phyloP scores from a whole-genome alignment of 2,113 vertebrate species.

The Hypanus sabinus region DNA sequence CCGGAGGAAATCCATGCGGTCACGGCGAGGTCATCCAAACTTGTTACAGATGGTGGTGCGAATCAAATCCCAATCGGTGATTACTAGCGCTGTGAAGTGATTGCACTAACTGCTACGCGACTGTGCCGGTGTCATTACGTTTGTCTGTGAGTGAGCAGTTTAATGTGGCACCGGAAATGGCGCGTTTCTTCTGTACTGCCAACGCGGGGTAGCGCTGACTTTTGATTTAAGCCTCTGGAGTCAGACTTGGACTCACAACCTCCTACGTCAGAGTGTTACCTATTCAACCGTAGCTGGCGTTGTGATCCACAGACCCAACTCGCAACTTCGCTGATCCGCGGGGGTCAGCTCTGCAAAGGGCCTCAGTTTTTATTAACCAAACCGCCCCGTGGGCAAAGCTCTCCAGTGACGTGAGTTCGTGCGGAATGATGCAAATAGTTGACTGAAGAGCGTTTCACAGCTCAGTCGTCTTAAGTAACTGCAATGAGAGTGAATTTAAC shows the following conservation, averaged over 20 bases:
- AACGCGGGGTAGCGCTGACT: neutral
- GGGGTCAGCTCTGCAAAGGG: neutral
- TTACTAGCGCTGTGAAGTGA: too few relatives aligned
- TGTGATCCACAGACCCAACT: neutral
- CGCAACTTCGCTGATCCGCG: neutral
- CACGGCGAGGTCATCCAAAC: too few relatives aligned
- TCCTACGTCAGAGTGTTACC: neutral
- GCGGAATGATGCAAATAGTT: neutral
- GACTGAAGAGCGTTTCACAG: neutral
- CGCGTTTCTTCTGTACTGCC: neutral
- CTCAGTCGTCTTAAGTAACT: neutral
- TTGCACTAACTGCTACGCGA: too few relatives aligned
- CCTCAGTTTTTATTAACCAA: neutral
- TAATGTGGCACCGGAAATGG: neutral
- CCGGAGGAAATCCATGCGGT: too few relatives aligned
- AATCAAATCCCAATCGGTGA: too few relatives aligned
- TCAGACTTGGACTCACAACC: neutral
- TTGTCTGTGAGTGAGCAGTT: too few relatives aligned
- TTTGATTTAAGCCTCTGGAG: neutral
- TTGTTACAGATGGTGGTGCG: too few relatives aligned
- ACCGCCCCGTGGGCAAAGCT: neutral
- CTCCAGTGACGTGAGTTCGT: neutral
- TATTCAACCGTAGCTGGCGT: neutral
- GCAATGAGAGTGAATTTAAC: neutral
- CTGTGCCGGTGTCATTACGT: too few relatives aligned